Base-by-base conservation (phyloP, 2,888 invertebrate genomes). In the Tetranychus truncatus region DNA sequence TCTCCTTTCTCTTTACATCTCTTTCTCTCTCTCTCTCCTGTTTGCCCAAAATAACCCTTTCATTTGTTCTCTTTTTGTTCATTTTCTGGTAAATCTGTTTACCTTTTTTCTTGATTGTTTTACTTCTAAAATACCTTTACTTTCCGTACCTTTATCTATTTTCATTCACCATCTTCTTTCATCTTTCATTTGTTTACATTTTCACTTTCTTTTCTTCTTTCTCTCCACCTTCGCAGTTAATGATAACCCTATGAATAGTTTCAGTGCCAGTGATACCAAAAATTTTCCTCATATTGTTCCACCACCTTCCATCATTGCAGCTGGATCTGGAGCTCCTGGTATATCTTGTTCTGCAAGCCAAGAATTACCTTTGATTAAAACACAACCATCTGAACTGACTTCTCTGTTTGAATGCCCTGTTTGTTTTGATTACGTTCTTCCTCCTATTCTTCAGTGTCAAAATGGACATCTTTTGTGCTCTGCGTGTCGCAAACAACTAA, bases 391-490 rank as follows among this genome's bases (percentile, higher is more conserved):
- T 20, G 93, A 94, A 84, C 85, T 94, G 81, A 92, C 93, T 78
- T 91, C 92, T 78, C 86, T 94, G 74, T 94, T 94, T 83, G 94
- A 94, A 84, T 94, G 94, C 84, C 94, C 94, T 66, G 99, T 99
- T 79, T 99, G 99, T 85, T 96, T 99, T 84, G 99, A 99, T 85
- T 97, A 96, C 87, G 97, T 97, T 78, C 86, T 99, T 82, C 99
- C 99, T 78, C 99, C 99, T 66, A 99, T 99, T 81, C 87, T 96
- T 83, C 97, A 97, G 84, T 99, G 99, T 84, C 95, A 95, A 83
- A 95, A 94, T 83, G 99, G 99, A 77, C 99, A 99, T 85, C 88
- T 99, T 81, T 95, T 99, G 77, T 99, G 99, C 85, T 92, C 95
- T 78, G 91, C 90, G 82, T 99, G 99, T 85, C 88, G 97, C 78